Evolutionary conservation across 2,888 invertebrate species (phyloP), one percentile per base, ranked within the genome.

Genomic region (Plagiodera versicolora): DNA sequence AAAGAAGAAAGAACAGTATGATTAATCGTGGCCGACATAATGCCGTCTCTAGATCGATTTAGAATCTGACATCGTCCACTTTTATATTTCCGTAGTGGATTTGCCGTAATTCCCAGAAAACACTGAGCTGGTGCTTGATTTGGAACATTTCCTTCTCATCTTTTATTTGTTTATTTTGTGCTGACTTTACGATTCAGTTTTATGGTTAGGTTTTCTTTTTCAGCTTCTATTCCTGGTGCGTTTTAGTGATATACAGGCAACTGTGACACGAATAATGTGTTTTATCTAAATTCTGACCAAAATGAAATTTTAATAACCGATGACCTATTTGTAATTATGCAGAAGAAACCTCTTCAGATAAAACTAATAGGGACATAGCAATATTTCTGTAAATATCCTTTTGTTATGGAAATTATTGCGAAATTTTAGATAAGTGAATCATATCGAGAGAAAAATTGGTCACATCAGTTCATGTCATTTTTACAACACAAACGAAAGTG

Each of bases 91-190:
- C 47, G 24, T 55, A 18, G 28, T 46, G 51, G 32, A 52, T 52
- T 39, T 20, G 18, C 20, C 39, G 39, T 19, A 57, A 10, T 56
- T 56, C 49, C 45, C 48, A 57, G 60, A 47, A 60, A 54, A 17
- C 45, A 52, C 39, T 39, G 44, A 53, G 39, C 28, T 44, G 16
- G 24, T 20, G 16, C 24, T 20, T 44, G 53, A 28, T 28, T 44
- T 53, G 53, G 24, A 53, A 53, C 53, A 53, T 28, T 52, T 52
- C 52, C 52, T 52, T 52, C 52, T 53, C 28, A 16, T 53, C 14
- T 20, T 53, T 14, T 44, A 44, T 46, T 46, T 53, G 53, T 53
- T 44, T 53, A 44, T 19, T n/a, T 17, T 17, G 45, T 24, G 2
- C 45, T 44, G 53, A 24, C 39, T 20, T 52, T 18, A 53, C 16